Conservation (phyloP, 2,888 invertebrate genomes). For the Acheta domesticus region DNA sequence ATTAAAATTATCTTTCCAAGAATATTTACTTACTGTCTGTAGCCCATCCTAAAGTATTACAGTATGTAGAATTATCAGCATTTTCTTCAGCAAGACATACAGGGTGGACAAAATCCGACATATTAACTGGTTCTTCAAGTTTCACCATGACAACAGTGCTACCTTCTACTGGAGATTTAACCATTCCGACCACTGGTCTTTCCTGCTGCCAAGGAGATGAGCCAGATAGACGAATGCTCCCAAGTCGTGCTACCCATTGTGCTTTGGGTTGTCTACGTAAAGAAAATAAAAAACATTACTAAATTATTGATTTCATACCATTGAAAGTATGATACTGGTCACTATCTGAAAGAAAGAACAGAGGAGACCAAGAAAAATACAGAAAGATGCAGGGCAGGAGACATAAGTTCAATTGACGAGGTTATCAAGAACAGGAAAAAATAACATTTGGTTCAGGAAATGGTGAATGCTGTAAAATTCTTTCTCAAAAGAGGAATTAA, state of each 20-base stretch:
- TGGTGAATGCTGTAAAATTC: no score
- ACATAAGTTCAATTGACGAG: no score
- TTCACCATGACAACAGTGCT: slow-evolving; percentile 79
- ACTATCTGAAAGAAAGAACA: neutral
- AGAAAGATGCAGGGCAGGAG: no score
- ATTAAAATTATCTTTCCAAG: neutral
- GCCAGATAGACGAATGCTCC: slow-evolving; percentile 70
- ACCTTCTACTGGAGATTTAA: slow-evolving; percentile 85
- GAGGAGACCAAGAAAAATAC: no score
- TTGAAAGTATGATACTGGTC: no score
- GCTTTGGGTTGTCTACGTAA: slow-evolving; percentile 70
- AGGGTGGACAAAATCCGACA: slow-evolving; percentile 79
- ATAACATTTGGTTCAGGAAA: no score
- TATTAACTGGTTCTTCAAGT: slow-evolving; percentile 69
- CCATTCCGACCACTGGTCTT: slow-evolving; percentile 79
- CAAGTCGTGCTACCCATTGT: slow-evolving; percentile 79
- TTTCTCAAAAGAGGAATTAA: no score
- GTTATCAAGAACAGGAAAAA: no score
- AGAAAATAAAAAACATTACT: neutral
- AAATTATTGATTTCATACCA: no score
- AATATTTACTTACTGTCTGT: slow-evolving; percentile 59
- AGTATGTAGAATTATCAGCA: slow-evolving; percentile 52
- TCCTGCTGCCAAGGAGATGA: slow-evolving; percentile 87
- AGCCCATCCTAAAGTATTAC: slow-evolving; percentile 84
- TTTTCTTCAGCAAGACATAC: slow-evolving; percentile 70